These are phyloP conservation scores for Opisthocomus hoazin DNA, from an alignment of 2,113 vertebrate species.

Conservation along the genomic window DNA sequence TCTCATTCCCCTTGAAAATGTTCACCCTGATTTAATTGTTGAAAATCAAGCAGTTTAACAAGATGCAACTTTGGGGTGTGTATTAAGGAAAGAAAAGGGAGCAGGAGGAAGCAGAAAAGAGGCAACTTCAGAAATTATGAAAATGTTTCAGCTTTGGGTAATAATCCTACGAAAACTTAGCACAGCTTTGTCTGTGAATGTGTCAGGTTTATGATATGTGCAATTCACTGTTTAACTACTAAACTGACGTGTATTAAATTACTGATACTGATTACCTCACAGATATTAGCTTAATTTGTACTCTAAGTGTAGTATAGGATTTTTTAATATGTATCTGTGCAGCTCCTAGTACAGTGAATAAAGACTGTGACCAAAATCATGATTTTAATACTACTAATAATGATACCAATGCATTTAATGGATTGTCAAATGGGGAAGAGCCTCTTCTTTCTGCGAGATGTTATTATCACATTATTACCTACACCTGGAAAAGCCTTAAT, in stretches of 20 bases:
- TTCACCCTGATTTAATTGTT: background rate
- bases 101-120: background rate
- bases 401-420: background rate
- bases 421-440: background rate
- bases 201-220: background rate
- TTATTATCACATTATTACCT: background rate
- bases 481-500: conserved; percentile 14
- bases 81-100: background rate
- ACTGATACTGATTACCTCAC: background rate
- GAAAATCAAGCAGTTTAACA: background rate
- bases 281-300: background rate
- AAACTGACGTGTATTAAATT: background rate
- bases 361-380: background rate
- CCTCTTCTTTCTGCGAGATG: background rate
- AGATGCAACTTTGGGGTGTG: background rate
- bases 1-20: background rate
- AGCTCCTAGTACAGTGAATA: background rate
- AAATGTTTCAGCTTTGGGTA: background rate
- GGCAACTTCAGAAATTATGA: background rate
- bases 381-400: background rate
- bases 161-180: background rate
- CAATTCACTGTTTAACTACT: background rate
- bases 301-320: background rate
- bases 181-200: background rate
- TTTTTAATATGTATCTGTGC: background rate